A percentile compares a stretch with the other conserved stretches of the same genome.
phyloP scores from a whole-genome alignment of 2,113 vertebrate genomes.

The Stercorarius parasiticus region DNA sequence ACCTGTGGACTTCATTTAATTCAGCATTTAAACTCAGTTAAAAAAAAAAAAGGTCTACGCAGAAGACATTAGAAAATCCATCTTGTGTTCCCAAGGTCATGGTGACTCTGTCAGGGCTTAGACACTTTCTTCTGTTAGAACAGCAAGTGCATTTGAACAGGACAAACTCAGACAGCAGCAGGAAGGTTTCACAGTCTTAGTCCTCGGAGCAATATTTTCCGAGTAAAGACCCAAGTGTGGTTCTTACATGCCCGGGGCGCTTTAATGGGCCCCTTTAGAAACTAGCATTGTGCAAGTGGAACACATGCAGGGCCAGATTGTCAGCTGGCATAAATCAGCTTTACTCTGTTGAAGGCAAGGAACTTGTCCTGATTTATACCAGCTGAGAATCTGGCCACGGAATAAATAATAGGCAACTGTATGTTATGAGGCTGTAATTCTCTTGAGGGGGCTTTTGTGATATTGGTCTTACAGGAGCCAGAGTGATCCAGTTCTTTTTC shows the following conservation, averaged over 20 bases:
- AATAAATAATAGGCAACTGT: slow-evolving; percentile 48
- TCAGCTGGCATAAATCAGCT: slow-evolving; percentile 67
- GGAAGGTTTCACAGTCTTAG: neutral
- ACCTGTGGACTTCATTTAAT: neutral
- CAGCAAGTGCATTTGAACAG: neutral
- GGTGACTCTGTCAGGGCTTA: neutral
- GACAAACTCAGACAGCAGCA: neutral
- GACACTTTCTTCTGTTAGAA: neutral
- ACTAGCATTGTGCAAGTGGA: slow-evolving; percentile 46
- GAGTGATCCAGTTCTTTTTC: slow-evolving; percentile 8
- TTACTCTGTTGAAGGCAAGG: slow-evolving; percentile 20
- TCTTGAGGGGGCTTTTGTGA: neutral
- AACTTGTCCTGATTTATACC: slow-evolving; percentile 63
- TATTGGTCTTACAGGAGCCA: slow-evolving; percentile 13
- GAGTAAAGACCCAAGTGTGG: neutral
- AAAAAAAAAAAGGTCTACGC: neutral
- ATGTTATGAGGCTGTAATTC: slow-evolving; percentile 50
- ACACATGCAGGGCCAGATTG: neutral
- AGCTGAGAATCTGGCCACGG: slow-evolving; percentile 43
- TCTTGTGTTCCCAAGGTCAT: neutral
- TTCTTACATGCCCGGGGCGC: neutral
- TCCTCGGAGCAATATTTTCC: neutral
- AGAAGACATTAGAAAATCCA: neutral
- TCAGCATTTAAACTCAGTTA: neutral
- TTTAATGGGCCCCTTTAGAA: slow-evolving; percentile 45